These are phyloP conservation scores for Drosophila tropicalis DNA, from an alignment of 1,140 invertebrate genomes.

Conservation along the genomic window DNA sequence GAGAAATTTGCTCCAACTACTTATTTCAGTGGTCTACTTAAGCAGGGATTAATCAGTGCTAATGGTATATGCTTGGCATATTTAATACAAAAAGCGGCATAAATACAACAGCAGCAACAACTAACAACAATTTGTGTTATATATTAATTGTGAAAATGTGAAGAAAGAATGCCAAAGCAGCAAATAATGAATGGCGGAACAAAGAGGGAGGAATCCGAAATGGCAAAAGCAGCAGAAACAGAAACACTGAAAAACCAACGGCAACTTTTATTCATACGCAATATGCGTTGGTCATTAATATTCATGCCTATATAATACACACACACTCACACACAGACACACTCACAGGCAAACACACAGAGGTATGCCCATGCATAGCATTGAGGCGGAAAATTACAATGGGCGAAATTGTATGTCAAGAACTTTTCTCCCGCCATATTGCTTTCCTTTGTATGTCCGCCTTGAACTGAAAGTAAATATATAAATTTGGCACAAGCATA, in stretches of 20 bases:
- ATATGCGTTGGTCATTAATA: slow-evolving; percentile 55
- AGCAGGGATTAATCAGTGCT: slow-evolving; percentile 72
- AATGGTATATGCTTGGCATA: slow-evolving; percentile 48
- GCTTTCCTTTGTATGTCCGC: slow-evolving; percentile 32
- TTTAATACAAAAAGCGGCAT: slow-evolving; percentile 36
- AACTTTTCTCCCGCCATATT: slow-evolving; percentile 36
- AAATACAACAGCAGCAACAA: slow-evolving; percentile 4
- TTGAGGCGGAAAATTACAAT: slow-evolving; percentile 67
- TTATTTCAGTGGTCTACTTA: slow-evolving; percentile 34
- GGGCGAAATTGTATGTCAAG: slow-evolving; percentile 51
- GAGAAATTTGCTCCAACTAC: slow-evolving; percentile 2
- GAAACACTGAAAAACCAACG: neutral
- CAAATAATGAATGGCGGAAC: slow-evolving; percentile 47
- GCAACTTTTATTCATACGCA: slow-evolving; percentile 66
- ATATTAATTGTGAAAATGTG: slow-evolving; percentile 63
- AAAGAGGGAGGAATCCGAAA: slow-evolving; percentile 33
- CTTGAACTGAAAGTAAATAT: slow-evolving; percentile 1
- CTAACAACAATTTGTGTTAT: slow-evolving; percentile 3
- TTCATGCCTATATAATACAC: slow-evolving; percentile 47
- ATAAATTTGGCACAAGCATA: slow-evolving; percentile 7
- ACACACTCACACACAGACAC: slow-evolving; percentile 9
- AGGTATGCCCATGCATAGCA: slow-evolving; percentile 15
- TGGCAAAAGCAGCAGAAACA: neutral
- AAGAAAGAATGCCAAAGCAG: slow-evolving; percentile 38
- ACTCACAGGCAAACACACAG: slow-evolving; percentile 4